A percentile compares a stretch with the other conserved stretches of the same genome.
phyloP scores from a whole-genome alignment of 2,888 invertebrate species.

The Parnassius mnemosyne region DNA sequence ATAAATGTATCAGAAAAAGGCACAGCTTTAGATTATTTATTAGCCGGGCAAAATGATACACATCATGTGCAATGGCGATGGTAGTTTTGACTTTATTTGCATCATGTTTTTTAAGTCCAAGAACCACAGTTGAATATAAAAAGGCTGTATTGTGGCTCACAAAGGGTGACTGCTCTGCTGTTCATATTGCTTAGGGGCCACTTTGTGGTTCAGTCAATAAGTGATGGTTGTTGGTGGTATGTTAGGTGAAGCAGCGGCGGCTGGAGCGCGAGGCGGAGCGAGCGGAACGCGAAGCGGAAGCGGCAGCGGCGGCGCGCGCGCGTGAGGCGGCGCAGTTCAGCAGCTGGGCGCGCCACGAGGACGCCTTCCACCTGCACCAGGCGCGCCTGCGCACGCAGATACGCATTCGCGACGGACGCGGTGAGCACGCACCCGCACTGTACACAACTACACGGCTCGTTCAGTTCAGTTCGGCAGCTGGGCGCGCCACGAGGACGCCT shows the following conservation, averaged over 20 bases:
- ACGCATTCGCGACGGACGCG: slow-evolving; percentile 96
- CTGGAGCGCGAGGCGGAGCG: slow-evolving; percentile 93
- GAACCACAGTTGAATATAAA: no score
- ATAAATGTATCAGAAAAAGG: no score
- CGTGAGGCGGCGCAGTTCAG: slow-evolving; percentile 93
- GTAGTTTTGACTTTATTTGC: no score
- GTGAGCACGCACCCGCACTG: slow-evolving; percentile 46
- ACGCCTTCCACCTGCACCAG: slow-evolving; percentile 98
- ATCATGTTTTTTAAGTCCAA: no score
- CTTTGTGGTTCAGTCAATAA: no score
- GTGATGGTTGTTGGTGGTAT: no score
- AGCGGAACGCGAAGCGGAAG: slow-evolving; percentile 87
- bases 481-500: slow-evolving; percentile 97
- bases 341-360: slow-evolving; percentile 98
- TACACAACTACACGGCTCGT: not conserved
- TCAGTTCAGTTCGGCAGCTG: slow-evolving; percentile 90
- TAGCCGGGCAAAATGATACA: no score
- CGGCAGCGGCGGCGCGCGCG: slow-evolving; percentile 90
- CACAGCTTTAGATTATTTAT: no score
- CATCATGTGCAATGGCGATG: no score
- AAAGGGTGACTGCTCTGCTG: no score
- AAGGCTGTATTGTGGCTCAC: no score
- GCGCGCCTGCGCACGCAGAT: slow-evolving; percentile 96
- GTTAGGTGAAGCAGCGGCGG: slow-evolving; percentile 91
- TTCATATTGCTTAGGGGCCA: no score